These are phyloP conservation scores for Drosophila persimilis DNA, from an alignment of 1,140 invertebrate species.

Conservation along the genomic window DNA sequence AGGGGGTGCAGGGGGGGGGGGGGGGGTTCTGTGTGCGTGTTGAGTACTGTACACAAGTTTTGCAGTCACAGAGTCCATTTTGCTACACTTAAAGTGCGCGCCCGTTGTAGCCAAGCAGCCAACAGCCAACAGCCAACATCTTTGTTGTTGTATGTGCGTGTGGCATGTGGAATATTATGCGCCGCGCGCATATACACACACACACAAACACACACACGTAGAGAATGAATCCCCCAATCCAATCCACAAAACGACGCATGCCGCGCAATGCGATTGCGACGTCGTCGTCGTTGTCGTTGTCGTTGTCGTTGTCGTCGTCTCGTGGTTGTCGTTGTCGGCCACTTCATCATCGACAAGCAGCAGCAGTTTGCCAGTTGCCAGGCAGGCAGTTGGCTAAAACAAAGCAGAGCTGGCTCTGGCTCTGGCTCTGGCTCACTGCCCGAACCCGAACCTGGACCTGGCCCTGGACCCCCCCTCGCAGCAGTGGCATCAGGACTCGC, in stretches of 20 bases:
- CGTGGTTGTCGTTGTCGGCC: conserved; percentile 57
- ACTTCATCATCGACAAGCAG: conserved; percentile 77
- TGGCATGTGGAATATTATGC: conserved; percentile 52
- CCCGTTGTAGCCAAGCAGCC: conserved; percentile 27
- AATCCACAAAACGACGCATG: conserved; percentile 49
- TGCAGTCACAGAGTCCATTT: conserved; percentile 60
- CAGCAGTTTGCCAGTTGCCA: conserved; percentile 11
- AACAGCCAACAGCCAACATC: conserved; percentile 18
- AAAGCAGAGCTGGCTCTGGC: conserved; percentile 40
- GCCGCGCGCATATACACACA: conserved; percentile 42
- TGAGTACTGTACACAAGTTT: conserved; percentile 69
- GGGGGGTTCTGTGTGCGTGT: conserved; percentile 24
- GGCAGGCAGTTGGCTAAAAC: conserved; percentile 63
- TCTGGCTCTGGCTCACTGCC: too few relatives aligned
- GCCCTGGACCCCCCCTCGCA: conserved; percentile 9
- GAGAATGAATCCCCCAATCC: conserved; percentile 22
- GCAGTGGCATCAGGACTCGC: too few relatives aligned
- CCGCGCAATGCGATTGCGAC: conserved; percentile 47
- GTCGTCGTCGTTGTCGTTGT: conserved; percentile 31
- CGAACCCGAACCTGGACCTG: conserved; percentile 40
- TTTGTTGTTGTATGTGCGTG: conserved; percentile 49
- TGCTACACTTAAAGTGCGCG: conserved; percentile 75
- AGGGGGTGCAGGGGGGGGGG: neutral
- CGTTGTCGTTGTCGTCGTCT: conserved; percentile 29
- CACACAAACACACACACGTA: conserved; percentile 11